phyloP scores from a whole-genome alignment of 2,888 invertebrate genomes.

The Drosophila algonquin region DNA sequence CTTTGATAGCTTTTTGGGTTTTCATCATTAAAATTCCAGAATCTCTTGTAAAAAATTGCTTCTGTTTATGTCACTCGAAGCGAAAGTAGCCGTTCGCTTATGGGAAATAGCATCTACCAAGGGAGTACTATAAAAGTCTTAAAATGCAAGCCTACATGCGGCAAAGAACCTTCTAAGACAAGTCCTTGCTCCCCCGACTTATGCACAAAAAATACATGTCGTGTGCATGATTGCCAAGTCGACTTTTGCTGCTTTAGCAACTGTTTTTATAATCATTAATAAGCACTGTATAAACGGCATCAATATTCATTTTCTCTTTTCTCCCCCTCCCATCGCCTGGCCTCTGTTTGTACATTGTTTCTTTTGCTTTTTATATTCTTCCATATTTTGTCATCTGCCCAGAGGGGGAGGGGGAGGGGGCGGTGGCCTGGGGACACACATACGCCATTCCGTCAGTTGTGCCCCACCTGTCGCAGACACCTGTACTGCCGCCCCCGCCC shows the following conservation, averaged over 20 bases:
- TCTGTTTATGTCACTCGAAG: no score
- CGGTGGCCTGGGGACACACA: constrained; percentile 16
- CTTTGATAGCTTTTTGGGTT: no score
- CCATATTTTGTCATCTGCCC: constrained; percentile 23
- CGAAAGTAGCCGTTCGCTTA: no score
- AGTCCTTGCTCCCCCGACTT: no score
- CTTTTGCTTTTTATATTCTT: constrained; percentile 19
- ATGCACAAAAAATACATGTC: no score
- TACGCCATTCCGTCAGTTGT: constrained; percentile 30
- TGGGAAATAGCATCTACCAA: neutral
- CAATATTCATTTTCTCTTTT: constrained; percentile 34
- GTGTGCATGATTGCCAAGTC: no score
- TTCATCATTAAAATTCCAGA: no score
- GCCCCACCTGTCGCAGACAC: constrained; percentile 58
- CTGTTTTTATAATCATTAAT: neutral
- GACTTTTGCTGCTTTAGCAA: neutral
- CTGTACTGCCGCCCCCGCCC: constrained; percentile 21
- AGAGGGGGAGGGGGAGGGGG: neutral
- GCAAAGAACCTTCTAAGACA: no score
- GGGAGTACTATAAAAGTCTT: no score
- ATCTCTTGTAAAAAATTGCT: no score
- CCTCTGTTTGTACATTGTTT: constrained; percentile 7
- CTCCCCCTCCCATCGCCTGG: neutral
- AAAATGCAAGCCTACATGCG: no score
- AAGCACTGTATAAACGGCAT: constrained; percentile 34